Percentiles rank a stretch among this genome's conserved stretches.
Conservation (phyloP, 2,797 vertebrate species). For the Enteromius viviparus region DNA sequence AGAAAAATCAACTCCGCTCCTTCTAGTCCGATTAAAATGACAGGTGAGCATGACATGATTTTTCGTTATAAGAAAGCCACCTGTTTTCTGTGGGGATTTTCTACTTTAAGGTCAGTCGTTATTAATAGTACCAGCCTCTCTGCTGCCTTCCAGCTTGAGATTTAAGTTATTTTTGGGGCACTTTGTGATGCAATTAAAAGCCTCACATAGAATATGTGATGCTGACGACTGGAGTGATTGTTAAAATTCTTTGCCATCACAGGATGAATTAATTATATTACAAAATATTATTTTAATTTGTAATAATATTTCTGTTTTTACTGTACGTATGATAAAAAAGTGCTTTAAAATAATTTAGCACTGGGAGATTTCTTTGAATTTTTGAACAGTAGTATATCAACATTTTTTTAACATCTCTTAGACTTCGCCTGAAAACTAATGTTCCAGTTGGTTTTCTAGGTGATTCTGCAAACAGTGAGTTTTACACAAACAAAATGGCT, state of each 20-base stretch:
- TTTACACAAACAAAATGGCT: slow-evolving; percentile 82
- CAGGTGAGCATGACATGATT: slow-evolving; percentile 64
- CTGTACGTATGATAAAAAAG: neutral
- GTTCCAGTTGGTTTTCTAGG: slow-evolving; percentile 39
- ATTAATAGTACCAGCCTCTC: neutral
- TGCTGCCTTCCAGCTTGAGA: neutral
- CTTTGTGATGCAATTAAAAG: neutral
- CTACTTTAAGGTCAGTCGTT: neutral
- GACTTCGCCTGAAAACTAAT: neutral
- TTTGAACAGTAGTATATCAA: neutral
- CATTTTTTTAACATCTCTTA: neutral
- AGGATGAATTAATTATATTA: neutral
- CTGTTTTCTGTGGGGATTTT: slow-evolving; percentile 1
- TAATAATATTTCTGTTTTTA: too few species aligned
- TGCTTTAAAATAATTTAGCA: neutral
- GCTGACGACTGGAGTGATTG: neutral
- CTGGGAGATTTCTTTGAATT: neutral
- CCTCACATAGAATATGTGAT: neutral
- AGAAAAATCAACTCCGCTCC: slow-evolving; percentile 94
- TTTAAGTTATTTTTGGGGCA: neutral
- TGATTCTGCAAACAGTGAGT: slow-evolving; percentile 48
- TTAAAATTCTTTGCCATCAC: neutral
- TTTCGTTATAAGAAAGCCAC: neutral
- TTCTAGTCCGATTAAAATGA: slow-evolving; percentile 84
- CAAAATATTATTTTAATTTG: neutral